Evolutionary conservation across 1,140 invertebrate species (phyloP).

Genomic region (Globodera ellingtonae): DNA sequence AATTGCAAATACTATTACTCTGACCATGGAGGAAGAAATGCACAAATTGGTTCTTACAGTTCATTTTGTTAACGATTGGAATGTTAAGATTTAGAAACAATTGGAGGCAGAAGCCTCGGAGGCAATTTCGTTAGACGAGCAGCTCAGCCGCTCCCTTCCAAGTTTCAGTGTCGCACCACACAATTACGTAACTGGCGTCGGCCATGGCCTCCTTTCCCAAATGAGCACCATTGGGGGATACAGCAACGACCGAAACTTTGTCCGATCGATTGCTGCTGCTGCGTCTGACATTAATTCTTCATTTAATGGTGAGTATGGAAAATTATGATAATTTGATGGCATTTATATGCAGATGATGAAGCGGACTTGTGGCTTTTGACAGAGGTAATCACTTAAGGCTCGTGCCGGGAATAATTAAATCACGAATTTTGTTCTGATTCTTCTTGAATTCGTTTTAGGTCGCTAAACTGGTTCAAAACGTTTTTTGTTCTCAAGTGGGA

Average conservation of each 20-base stretch:
- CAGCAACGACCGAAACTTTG: slow-evolving; percentile 47
- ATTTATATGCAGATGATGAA: slow-evolving; percentile 49
- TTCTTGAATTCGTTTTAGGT: background rate
- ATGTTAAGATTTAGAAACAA: slow-evolving; percentile 21
- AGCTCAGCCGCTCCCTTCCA: slow-evolving; percentile 44
- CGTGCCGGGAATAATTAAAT: background rate
- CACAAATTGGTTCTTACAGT: slow-evolving; percentile 29
- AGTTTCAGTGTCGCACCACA: slow-evolving; percentile 52
- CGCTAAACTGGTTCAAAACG: slow-evolving; percentile 40
- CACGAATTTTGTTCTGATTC: background rate
- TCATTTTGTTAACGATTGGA: background rate
- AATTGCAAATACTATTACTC: slow-evolving; percentile 49
- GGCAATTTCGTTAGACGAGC: slow-evolving; percentile 21
- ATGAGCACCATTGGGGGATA: slow-evolving; percentile 54
- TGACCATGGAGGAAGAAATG: slow-evolving; percentile 54
- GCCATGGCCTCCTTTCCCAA: slow-evolving; percentile 50
- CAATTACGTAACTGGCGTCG: slow-evolving; percentile 54
- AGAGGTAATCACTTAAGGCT: slow-evolving; percentile 23
- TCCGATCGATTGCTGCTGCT: slow-evolving; percentile 41
- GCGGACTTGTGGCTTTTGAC: slow-evolving; percentile 51
- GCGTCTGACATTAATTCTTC: slow-evolving; percentile 31
- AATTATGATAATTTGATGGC: background rate
- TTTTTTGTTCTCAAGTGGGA: slow-evolving; percentile 49
- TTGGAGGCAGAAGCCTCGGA: slow-evolving; percentile 24
- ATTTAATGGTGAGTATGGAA: slow-evolving; percentile 43